Evolutionary conservation across 1,140 invertebrate species (phyloP), one percentile per base, ranked within the genome.

Genomic region (Drosophila ambigua): DNA sequence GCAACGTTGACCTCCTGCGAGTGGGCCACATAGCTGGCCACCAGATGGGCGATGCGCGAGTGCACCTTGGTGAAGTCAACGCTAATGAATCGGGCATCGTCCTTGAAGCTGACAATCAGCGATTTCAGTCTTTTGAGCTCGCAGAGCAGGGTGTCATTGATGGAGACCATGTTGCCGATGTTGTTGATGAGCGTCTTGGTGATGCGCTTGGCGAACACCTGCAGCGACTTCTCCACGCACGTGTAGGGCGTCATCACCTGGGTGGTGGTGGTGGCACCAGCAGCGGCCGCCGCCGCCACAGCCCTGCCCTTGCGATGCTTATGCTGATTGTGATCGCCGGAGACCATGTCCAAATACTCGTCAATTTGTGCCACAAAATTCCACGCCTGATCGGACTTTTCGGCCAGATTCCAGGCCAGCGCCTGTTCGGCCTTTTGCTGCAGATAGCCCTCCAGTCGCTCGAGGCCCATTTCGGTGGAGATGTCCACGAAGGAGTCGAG

Each of bases 401-500:
- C 59, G 1, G 20, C 58, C 23, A 4, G 23, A 24, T 4, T 24
- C 23, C 23, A 24, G 15, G 43, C 48, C 20, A 59, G 76, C 28
- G 44, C 28, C 24, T 39, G 66, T 13, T 80, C 72, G 4, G 63
- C 23, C 68, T 92, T 93, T 16, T 93, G 92, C 74, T 93, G 93
- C 2, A 98, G 92, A 92, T 96, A 96, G 23, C 94, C 93, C 92
- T 98, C 97, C 0, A 98, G 90, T 39, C 95, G 92, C 0, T 91
- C 75, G 2, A 98, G 92, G 2, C 97, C 97, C 62, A 96, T 95
- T 0, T 92, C 79, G 1, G 94, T 94, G 0, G 94, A 91, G 2
- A 98, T 93, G 92, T 98, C 95, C 6, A 95, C 94, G 90, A 96
- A 98, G 5, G 93, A 94, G 76, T 96, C 94, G 5, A 98, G 92